Base-by-base conservation (phyloP, 2,797 vertebrate genomes). In the Sorex maritimensis region DNA sequence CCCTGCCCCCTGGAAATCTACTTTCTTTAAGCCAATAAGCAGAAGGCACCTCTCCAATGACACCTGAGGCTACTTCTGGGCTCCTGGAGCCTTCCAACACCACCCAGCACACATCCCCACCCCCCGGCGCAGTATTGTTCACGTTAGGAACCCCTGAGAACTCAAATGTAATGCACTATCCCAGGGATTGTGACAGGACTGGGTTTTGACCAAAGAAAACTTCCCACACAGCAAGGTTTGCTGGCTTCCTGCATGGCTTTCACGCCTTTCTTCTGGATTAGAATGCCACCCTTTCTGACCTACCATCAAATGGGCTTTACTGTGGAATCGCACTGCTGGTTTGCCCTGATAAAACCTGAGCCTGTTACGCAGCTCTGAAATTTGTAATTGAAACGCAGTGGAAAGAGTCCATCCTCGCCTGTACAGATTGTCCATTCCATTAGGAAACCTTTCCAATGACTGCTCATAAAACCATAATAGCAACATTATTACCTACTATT, bases 381-480 rank as follows among this genome's bases (percentile, higher is more conserved):
- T 85, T 86, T 80, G 58, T 71, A 87, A 23, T 61, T 30, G 69
- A 77, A 92, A 52, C 34, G 0, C 52, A 58, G 49, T 86, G 14
- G 68, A 74, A 58, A 34, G 82, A 89, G 79, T 81, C 65, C 71
- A 26, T 86, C 79, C 52, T 89, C 68, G 75, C 55, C 81, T 69
- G 7, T n/a, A 24, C 63, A 87, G 46, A 75, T 10, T 84, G n/a
- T 75, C 52, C 44, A 46, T 81, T 69, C 78, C 75, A 34, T 90
- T 73, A 65, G 21, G 71, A 92, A 86, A 83, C 9, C 5, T 74
- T 63, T 93, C 46, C 63, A 83, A 4, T 58, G 58, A n/a, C 69
- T 87, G 28, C 67, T 89, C 79, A 81, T 65, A 87, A 93, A 72
- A 68, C 94, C 19, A 26, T 68, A 69, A 78, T 81, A 85, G 75